Evolutionary conservation across 2,113 vertebrate genomes (phyloP).

Genomic region (Actinemys pallida): DNA sequence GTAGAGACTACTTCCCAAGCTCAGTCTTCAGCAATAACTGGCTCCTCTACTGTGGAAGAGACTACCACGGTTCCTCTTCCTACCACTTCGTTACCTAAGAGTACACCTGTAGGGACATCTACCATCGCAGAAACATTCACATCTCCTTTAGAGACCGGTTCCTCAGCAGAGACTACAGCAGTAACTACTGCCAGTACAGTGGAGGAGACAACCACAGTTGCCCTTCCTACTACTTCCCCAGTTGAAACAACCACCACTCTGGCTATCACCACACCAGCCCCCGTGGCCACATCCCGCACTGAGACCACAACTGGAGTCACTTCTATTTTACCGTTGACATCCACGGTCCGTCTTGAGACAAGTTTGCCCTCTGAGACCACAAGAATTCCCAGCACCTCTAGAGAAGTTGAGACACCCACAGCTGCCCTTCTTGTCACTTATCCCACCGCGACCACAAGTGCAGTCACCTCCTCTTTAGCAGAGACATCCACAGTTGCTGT

Average conservation of each 20-base stretch:
- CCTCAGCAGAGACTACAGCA: background rate
- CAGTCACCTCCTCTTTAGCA: accelerated
- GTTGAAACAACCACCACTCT: too few species aligned
- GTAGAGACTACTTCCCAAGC: background rate
- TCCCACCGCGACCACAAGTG: accelerated
- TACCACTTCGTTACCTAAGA: background rate
- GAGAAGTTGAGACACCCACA: accelerated
- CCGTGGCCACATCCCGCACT: background rate
- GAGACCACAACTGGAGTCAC: accelerated
- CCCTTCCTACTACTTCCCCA: too few species aligned
- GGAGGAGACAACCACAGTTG: too few species aligned
- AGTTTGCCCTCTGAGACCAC: background rate
- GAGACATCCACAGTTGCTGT: accelerated
- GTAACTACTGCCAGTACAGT: too few species aligned
- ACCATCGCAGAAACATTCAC: background rate
- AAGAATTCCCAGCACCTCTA: background rate
- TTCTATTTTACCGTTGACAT: accelerated
- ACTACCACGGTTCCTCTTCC: background rate
- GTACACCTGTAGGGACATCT: background rate
- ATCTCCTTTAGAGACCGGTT: background rate
- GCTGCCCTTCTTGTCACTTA: accelerated
- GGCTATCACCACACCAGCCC: too few species aligned
- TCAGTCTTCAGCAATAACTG: background rate
- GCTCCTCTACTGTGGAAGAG: background rate
- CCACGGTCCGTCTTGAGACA: too few species aligned